A percentile compares a stretch with the other conserved stretches of the same genome.
These are phyloP conservation scores for Lepidochrysops patricia DNA, from an alignment of 2,888 invertebrate genomes.

Conservation along the genomic window DNA sequence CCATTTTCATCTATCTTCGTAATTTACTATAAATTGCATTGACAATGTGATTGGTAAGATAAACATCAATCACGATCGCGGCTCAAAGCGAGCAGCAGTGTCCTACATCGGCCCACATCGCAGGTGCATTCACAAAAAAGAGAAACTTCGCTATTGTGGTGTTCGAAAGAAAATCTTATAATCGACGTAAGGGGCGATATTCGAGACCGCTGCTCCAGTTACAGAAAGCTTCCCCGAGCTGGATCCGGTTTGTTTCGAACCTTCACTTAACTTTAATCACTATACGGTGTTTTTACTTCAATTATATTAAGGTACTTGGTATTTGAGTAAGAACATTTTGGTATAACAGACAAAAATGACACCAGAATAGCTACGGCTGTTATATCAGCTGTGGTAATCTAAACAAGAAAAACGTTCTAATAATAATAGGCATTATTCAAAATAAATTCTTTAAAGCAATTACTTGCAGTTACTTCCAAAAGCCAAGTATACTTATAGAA, in stretches of 20 bases:
- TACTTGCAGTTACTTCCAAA: too few species aligned
- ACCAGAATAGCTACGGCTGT: too few species aligned
- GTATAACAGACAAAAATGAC: too few species aligned
- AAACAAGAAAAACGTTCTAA: too few species aligned
- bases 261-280: conserved; percentile 60
- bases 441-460: too few species aligned
- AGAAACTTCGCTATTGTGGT: conserved; percentile 58
- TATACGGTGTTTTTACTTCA: conserved; percentile 28
- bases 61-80: conserved; percentile 50
- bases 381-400: too few species aligned
- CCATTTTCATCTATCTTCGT: conserved; percentile 5
- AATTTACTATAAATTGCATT: conserved; percentile 14
- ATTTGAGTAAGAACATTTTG: not conserved
- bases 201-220: conserved; percentile 70
- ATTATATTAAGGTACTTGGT: not conserved
- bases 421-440: too few species aligned
- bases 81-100: conserved; percentile 60
- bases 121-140: conserved; percentile 68
- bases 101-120: conserved; percentile 40
- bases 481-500: too few species aligned
- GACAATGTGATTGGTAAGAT: conserved; percentile 41
- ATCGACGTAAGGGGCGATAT: conserved; percentile 69
- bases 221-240: conserved; percentile 62
- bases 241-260: conserved; percentile 67
- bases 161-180: conserved; percentile 68